Conservation (phyloP, 2,113 vertebrate genomes). For the Illadopsis cleaveri region DNA sequence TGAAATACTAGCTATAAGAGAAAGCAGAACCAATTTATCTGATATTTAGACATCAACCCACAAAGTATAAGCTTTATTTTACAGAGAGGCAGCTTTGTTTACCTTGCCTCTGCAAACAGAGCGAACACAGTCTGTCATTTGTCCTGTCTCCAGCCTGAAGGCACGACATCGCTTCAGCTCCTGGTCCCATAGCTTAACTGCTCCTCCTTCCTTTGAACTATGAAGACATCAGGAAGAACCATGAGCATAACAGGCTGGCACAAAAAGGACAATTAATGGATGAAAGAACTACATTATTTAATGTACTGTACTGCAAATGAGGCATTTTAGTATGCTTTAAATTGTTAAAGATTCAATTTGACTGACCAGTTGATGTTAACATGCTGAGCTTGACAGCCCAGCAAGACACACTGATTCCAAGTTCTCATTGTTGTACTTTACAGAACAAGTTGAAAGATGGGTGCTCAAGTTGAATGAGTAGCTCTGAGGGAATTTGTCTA, state of each 20-base stretch:
- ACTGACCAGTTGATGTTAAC: neutral
- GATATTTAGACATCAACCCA: neutral
- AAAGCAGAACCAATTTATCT: neutral
- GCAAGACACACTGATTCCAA: neutral
- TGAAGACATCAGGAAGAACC: neutral
- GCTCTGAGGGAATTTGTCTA: neutral
- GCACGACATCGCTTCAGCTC: slow-evolving; percentile 93
- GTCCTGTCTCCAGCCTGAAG: slow-evolving; percentile 92
- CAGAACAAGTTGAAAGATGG: neutral
- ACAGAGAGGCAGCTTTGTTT: neutral
- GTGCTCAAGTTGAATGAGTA: neutral
- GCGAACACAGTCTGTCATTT: slow-evolving; percentile 90
- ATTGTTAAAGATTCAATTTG: neutral
- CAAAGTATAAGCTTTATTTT: neutral
- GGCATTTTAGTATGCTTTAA: neutral
- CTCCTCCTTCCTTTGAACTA: slow-evolving; percentile 96
- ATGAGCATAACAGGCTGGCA: neutral
- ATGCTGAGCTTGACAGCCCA: neutral
- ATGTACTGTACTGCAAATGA: neutral
- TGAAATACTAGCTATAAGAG: neutral
- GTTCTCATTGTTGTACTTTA: rapidly evolving
- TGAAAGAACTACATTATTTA: neutral
- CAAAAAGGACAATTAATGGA: neutral
- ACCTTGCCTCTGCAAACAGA: slow-evolving; percentile 95
- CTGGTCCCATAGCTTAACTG: slow-evolving; percentile 96